phyloP scores from a whole-genome alignment of 2,113 vertebrate species.

The Lophius piscatorius region DNA sequence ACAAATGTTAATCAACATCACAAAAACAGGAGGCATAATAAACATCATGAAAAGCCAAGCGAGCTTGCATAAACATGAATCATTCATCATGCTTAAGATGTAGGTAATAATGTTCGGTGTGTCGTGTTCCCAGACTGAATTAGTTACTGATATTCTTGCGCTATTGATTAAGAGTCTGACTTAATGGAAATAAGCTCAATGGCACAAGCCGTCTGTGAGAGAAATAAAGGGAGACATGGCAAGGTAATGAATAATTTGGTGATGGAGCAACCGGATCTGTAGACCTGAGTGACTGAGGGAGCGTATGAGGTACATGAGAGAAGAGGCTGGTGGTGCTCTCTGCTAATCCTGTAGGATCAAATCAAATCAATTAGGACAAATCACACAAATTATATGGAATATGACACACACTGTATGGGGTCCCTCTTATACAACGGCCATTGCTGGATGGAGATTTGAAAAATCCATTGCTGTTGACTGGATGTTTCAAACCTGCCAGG shows the following conservation, averaged over 20 bases:
- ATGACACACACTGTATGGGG: no score
- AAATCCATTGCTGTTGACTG: no score
- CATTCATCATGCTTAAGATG: conserved; percentile 53
- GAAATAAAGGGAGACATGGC: conserved; percentile 75
- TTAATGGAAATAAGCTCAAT: conserved; percentile 75
- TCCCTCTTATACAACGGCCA: no score
- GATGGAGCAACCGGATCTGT: conserved; percentile 68
- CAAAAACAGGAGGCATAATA: conserved; percentile 5
- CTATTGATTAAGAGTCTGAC: conserved; percentile 65
- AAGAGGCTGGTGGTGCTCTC: background rate
- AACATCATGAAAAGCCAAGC: conserved; percentile 25
- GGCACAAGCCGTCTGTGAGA: conserved; percentile 72
- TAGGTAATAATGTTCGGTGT: conserved; percentile 33
- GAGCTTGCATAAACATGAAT: conserved; percentile 43
- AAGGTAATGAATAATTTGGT: conserved; percentile 75
- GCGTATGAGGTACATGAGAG: conserved; percentile 27
- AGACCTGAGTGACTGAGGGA: conserved; percentile 56
- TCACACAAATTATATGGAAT: no score
- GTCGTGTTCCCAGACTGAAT: conserved; percentile 46
- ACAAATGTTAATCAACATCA: conserved; percentile 12
- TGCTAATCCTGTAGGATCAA: conserved; percentile 20
- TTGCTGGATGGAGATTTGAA: no score
- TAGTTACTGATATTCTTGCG: conserved; percentile 62
- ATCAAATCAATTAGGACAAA: conserved; percentile 4
- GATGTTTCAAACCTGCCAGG: no score